These are phyloP conservation scores for Galeopterus variegatus DNA, from an alignment of 2,113 vertebrate genomes.

Conservation along the genomic window DNA sequence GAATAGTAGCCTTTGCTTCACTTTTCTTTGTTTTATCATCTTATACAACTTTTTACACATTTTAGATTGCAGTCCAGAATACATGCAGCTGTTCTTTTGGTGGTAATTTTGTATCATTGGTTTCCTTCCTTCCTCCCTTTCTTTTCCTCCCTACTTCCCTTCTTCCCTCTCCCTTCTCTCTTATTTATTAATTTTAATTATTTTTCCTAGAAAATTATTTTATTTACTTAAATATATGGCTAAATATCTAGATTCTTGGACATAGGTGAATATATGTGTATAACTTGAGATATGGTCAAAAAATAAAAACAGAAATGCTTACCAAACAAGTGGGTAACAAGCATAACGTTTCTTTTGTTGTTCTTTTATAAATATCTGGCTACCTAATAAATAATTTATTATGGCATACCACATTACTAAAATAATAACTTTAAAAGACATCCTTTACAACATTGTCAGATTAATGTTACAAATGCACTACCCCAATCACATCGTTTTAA, in stretches of 20 bases:
- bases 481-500: background rate
- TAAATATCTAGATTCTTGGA: background rate
- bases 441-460: background rate
- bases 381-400: background rate
- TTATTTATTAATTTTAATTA: background rate
- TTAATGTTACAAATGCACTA: background rate
- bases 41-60: background rate
- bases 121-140: background rate
- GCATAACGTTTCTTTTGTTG: background rate
- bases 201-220: background rate
- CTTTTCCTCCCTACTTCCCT: fast-evolving
- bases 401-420: background rate
- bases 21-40: background rate
- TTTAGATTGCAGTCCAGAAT: background rate
- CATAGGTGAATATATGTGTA: background rate
- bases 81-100: background rate
- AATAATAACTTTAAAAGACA: background rate
- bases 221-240: background rate
- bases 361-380: background rate
- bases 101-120: background rate
- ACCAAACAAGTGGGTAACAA: background rate
- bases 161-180: fast-evolving
- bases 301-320: background rate
- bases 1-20: background rate
- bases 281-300: background rate